Conservation (phyloP, 2,888 invertebrate genomes). For the Drosophila maculinotata region DNA sequence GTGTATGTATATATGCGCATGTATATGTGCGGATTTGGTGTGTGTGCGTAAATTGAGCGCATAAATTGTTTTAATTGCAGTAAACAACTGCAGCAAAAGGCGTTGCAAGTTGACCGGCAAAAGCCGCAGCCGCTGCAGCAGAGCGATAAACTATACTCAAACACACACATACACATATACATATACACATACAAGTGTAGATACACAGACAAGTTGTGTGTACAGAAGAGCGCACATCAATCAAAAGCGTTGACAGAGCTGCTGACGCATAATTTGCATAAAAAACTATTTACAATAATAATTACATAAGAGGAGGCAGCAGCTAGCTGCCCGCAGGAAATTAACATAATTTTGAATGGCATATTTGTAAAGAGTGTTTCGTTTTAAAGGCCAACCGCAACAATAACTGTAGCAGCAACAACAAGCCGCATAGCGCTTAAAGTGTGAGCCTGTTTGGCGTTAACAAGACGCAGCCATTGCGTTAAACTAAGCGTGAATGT, state of each 20-base stretch:
- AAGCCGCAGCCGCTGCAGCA: constrained; percentile 19
- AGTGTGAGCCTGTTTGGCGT: constrained; percentile 68
- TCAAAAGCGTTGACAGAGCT: constrained; percentile 63
- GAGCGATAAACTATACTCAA: constrained; percentile 10
- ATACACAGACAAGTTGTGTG: constrained; percentile 5
- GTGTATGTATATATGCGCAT: background rate
- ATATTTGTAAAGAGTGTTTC: constrained; percentile 49
- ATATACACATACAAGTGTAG: no score
- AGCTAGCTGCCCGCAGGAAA: constrained; percentile 19
- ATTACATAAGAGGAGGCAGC: constrained; percentile 53
- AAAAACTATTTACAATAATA: constrained; percentile 77
- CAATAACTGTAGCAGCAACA: constrained; percentile 1
- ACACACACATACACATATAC: constrained; percentile 13
- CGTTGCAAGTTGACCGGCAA: constrained; percentile 44
- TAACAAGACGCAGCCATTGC: constrained; percentile 70
- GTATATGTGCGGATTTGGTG: background rate
- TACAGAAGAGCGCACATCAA: constrained; percentile 50
- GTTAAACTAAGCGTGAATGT: constrained; percentile 77
- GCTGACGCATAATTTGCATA: constrained; percentile 68
- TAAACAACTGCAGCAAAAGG: constrained; percentile 53
- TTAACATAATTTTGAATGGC: constrained; percentile 76
- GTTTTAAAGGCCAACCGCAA: constrained; percentile 24
- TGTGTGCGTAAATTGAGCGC: constrained; percentile 68
- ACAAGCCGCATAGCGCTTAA: constrained; percentile 34
- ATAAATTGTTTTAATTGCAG: constrained; percentile 77